Conservation (phyloP, 2,888 invertebrate genomes). For the Eupithecia subfuscata region DNA sequence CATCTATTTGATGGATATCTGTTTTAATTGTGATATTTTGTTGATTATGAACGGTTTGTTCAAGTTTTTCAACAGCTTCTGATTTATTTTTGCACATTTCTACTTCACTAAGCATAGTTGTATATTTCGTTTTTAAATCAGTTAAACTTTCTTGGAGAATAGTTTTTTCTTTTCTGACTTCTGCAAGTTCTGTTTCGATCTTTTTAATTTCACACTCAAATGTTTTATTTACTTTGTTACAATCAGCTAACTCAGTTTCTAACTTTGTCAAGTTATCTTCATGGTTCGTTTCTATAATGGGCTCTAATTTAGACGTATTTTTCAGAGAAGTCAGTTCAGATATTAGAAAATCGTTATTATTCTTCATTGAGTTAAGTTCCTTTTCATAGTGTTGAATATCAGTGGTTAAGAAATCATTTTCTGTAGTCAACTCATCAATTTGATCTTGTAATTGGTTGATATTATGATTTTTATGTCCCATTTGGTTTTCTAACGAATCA, state of each 20-base stretch:
- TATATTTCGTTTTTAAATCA: conserved; percentile 82
- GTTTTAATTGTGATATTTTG: conserved; percentile 59
- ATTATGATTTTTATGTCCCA: conserved; percentile 84
- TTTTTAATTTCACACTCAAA: conserved; percentile 85
- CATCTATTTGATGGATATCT: conserved; percentile 70
- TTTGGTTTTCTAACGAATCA: conserved; percentile 82
- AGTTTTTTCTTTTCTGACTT: conserved; percentile 72
- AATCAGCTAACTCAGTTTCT: conserved; percentile 87
- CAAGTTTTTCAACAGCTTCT: conserved; percentile 78
- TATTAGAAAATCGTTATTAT: conserved; percentile 88
- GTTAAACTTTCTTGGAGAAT: conserved; percentile 80
- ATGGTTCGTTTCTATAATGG: conserved; percentile 87
- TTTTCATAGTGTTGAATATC: conserved; percentile 83
- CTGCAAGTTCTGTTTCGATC: conserved; percentile 81
- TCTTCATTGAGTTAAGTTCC: conserved; percentile 86
- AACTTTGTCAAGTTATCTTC: conserved; percentile 87
- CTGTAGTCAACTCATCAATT: conserved; percentile 82
- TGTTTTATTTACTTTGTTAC: conserved; percentile 82
- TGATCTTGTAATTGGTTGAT: conserved; percentile 79
- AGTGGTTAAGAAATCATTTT: conserved; percentile 78
- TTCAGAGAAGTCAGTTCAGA: conserved; percentile 86
- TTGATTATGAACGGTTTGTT: conserved; percentile 66
- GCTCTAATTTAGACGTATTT: conserved; percentile 86
- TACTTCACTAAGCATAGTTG: conserved; percentile 75
- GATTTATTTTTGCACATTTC: conserved; percentile 73